Conservation (phyloP, 2,113 vertebrate species). For the Mustelus asterias region DNA sequence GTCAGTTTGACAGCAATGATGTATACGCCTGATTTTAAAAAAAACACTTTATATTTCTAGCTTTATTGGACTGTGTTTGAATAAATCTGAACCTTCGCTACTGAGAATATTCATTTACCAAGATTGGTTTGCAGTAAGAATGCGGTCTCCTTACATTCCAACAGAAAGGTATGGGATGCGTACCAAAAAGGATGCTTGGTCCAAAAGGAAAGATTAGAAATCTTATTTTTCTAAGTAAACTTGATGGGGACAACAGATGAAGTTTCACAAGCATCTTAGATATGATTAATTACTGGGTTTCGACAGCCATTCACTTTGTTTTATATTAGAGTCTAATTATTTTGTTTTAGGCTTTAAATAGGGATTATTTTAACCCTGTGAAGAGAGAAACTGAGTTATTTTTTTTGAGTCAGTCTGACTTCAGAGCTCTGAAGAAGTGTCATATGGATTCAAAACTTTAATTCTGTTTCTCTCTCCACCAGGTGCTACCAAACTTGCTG, state of each 20-base stretch:
- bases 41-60: not conserved
- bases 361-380: not conserved
- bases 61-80: not conserved
- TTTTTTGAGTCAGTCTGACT: no score
- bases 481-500: no score
- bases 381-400: no score
- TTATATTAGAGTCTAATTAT: not conserved
- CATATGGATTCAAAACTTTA: no score
- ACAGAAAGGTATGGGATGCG: not conserved
- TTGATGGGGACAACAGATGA: not conserved
- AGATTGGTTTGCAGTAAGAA: not conserved
- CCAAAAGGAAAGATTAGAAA: not conserved
- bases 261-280: not conserved
- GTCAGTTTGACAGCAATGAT: conserved; percentile 11
- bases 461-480: no score
- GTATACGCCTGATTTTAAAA: not conserved
- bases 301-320: not conserved
- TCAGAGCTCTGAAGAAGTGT: no score
- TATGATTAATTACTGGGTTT: not conserved
- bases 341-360: not conserved
- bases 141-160: not conserved
- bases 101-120: not conserved
- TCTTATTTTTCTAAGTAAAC: not conserved
- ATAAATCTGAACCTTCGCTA: not conserved
- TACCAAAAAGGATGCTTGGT: not conserved